phyloP scores from a whole-genome alignment of 2,888 invertebrate genomes.

The Branchellion lobata region DNA sequence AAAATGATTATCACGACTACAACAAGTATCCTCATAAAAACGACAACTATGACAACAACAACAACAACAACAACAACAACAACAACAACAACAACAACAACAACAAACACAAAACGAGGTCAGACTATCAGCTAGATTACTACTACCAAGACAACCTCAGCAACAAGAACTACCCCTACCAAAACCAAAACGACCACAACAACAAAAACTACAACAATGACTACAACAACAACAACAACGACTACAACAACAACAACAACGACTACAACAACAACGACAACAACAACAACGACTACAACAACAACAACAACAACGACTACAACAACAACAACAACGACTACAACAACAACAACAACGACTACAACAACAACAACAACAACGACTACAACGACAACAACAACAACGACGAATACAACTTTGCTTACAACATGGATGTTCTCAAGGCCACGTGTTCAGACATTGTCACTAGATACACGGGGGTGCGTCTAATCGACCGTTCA shows the following conservation, averaged over 20 bases:
- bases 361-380: background rate
- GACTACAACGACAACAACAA: background rate
- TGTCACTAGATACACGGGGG: constrained; percentile 10
- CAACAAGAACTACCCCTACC: background rate
- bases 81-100: background rate
- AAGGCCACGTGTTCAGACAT: constrained; percentile 7
- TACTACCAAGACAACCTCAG: background rate
- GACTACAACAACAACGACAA: background rate
- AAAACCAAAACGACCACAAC: too few relatives aligned
- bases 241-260: background rate
- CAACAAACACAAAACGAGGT: background rate
- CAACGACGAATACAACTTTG: background rate
- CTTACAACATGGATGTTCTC: background rate
- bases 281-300: constrained; percentile 1
- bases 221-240: background rate
- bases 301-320: background rate
- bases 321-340: constrained; percentile 15
- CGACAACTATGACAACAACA: background rate
- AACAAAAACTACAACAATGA: too few relatives aligned
- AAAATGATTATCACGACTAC: background rate
- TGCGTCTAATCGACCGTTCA: background rate
- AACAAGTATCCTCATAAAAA: background rate
- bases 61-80: background rate
- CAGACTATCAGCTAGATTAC: background rate
- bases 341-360: background rate